Evolutionary conservation across 2,113 vertebrate genomes (phyloP), one percentile per base, ranked within the genome.

Genomic region (Caracal caracal): DNA sequence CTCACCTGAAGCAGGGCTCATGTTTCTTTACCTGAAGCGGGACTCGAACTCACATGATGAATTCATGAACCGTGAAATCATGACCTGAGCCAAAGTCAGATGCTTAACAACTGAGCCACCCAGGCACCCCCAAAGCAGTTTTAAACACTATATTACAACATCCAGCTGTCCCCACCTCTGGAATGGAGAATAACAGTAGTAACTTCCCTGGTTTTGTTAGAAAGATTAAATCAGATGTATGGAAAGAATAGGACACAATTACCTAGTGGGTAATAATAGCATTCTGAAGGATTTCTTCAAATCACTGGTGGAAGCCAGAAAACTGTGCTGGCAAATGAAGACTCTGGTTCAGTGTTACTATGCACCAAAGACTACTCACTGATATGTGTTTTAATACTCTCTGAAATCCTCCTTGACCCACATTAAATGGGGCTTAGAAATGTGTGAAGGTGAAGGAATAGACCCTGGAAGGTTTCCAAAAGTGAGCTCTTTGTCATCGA

Each of bases 381-480:
- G 40, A 73, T 56, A 73, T 30, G n/a, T 86, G 51, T 90, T 83
- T 71, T 66, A 86, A 95, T 59, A 17, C 9, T 33, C 10, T 73
- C 83, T 30, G 83, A 88, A 85, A 93, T 53, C 63, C 66, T 89
- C 66, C n/a, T 92, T 75, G 53, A 92, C 89, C 79, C 90, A 56
- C 19, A 80, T 40, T 84, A 81, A 47, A 83, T 80, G 35, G 59
- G 75, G 10, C 61, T 79, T 70, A 7, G 81, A 80, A 51, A 66
- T 81, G 3, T 37, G 10, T 37, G 66, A 90, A 88, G 78, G 49
- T 96, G 94, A 97, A 82, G 24, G 61, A 79, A 87, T 35, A 82
- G n/a, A 95, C 88, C 75, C 68, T 97, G 87, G 96, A 96, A 96
- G 63, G 49, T 56, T 90, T 96, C 97, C 96, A 94, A 88, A 88